Evolutionary conservation across 1,140 invertebrate species (phyloP).

Genomic region (Philaenus spumarius): DNA sequence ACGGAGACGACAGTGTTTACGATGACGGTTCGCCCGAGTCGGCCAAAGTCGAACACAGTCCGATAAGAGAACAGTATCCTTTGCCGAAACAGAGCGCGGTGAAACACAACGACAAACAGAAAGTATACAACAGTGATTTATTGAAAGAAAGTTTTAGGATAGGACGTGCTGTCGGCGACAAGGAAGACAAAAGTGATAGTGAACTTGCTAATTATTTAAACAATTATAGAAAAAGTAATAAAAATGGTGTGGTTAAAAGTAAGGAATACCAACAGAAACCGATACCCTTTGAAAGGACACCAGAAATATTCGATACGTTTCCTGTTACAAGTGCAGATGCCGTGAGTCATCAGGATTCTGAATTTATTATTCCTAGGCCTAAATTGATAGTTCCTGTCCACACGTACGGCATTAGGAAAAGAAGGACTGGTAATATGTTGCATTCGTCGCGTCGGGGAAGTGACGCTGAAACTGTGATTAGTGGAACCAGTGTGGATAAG

Average conservation of each 20-base stretch:
- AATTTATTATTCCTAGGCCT: conserved; percentile 73
- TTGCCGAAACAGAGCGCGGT: no score
- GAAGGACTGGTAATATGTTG: conserved; percentile 61
- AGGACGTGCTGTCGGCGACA: background rate
- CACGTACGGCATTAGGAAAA: conserved; percentile 68
- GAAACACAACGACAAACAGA: no score
- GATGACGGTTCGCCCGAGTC: no score
- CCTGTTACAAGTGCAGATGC: background rate
- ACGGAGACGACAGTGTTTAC: conserved; percentile 4
- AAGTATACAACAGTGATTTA: conserved; percentile 17
- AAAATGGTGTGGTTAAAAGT: background rate
- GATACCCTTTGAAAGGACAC: background rate
- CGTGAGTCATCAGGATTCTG: conserved; percentile 39
- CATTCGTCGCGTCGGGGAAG: conserved; percentile 38
- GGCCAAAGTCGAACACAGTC: background rate
- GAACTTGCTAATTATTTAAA: background rate
- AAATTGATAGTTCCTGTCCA: conserved; percentile 80
- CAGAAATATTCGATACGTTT: no score
- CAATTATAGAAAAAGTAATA: background rate
- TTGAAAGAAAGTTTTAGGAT: conserved; percentile 9
- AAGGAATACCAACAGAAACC: background rate
- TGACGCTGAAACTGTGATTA: conserved; percentile 40
- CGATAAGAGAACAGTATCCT: no score
- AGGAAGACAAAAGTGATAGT: background rate
- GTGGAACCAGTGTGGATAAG: conserved; percentile 32